Percentiles rank a stretch among this genome's conserved stretches.
Evolutionary conservation across 2,797 vertebrate genomes (phyloP).

Genomic region (Clarias platycephalus): DNA sequence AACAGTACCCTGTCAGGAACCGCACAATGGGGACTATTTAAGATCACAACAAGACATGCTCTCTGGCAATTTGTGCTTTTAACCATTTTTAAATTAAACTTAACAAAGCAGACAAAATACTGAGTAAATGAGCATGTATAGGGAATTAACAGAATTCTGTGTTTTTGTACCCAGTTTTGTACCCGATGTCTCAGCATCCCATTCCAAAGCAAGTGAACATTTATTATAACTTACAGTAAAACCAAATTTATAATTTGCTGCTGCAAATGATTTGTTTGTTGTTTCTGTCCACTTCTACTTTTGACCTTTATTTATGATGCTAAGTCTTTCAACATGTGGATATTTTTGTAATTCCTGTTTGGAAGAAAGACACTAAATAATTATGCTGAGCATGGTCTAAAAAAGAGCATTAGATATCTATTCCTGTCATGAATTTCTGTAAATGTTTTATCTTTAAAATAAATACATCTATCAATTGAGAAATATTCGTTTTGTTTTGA

Average conservation of each 20-base stretch:
- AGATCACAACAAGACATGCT: constrained; percentile 1
- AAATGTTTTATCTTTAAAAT: constrained; percentile 70
- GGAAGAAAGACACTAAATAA: constrained; percentile 36
- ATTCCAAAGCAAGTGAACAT: neutral
- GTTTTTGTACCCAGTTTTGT: neutral
- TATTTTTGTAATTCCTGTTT: constrained; percentile 50
- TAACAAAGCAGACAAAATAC: neutral
- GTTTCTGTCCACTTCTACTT: constrained; percentile 26
- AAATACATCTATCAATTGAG: constrained; percentile 59
- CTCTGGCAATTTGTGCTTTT: neutral
- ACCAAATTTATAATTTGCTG: constrained; percentile 39
- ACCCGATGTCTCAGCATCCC: neutral
- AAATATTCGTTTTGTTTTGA: constrained; percentile 17
- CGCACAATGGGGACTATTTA: neutral
- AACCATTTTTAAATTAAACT: neutral
- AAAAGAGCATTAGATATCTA: constrained; percentile 44
- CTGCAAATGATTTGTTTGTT: constrained; percentile 37
- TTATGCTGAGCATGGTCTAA: constrained; percentile 49
- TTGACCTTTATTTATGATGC: constrained; percentile 53
- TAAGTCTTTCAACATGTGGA: constrained; percentile 34
- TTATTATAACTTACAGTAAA: constrained; percentile 2
- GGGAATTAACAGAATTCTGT: neutral
- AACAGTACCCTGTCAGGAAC: neutral
- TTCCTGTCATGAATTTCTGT: constrained; percentile 61
- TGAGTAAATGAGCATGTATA: neutral